These are phyloP conservation scores for Hirundo rustica DNA, from an alignment of 2,797 vertebrate genomes.

Conservation along the genomic window DNA sequence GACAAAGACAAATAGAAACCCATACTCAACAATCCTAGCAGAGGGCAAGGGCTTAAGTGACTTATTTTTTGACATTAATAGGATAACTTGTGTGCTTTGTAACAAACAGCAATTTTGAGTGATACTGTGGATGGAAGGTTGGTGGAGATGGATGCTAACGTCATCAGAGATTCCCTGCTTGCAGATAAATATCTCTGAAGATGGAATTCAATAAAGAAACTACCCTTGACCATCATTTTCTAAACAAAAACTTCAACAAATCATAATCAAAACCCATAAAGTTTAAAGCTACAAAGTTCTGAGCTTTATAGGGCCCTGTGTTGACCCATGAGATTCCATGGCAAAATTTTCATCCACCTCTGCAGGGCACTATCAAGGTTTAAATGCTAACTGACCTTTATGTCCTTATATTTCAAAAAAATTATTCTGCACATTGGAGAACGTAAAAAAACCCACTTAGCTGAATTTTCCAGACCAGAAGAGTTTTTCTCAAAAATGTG, in stretches of 20 bases:
- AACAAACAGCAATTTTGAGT: neutral
- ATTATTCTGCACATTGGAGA: neutral
- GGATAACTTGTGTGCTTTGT: neutral
- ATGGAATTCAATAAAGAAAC: neutral
- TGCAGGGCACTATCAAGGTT: neutral
- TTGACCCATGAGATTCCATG: neutral
- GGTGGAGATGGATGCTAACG: neutral
- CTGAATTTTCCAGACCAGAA: neutral
- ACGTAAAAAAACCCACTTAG: neutral
- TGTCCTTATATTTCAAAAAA: neutral
- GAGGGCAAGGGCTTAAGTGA: slow-evolving; percentile 32
- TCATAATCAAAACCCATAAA: neutral
- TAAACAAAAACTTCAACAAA: neutral
- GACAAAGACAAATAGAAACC: slow-evolving; percentile 48
- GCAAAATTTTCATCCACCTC: neutral
- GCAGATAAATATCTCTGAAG: neutral
- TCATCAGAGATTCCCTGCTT: neutral
- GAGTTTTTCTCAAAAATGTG: neutral
- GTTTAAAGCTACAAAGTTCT: neutral
- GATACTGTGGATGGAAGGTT: neutral
- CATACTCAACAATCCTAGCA: neutral
- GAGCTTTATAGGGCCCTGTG: neutral
- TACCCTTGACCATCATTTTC: neutral
- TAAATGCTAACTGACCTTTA: neutral
- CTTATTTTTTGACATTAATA: slow-evolving; percentile 66